Evolutionary conservation across 2,888 invertebrate species (phyloP), one percentile per base, ranked within the genome.

Genomic region (Lepidocyrtinus sp.): DNA sequence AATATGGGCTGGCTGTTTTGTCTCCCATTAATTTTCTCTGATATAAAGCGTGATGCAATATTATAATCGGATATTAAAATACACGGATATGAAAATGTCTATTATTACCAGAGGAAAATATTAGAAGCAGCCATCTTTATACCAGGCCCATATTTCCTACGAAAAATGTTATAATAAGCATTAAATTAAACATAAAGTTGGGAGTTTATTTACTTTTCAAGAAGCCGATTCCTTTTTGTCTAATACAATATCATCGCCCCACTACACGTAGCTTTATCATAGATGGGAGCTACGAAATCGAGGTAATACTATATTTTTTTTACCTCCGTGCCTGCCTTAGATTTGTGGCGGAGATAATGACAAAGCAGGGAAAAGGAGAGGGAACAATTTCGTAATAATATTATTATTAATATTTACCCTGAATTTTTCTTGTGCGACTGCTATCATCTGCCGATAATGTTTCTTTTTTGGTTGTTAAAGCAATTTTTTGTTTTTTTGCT

Each of bases 361-460:
- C 78, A 79, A 79, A 79, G 78, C 78, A 79, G 78, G 78, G 73
- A 79, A 75, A 78, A 73, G 68, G 78, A 79, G 78, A 79, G 73
- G 78, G 78, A 73, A 68, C 73, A 74, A 79, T 79, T 79, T 79
- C 69, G 68, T 79, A 76, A 76, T 71, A 77, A 71, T 77, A 77
- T 67, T 73, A 73, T 73, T 73, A 73, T 77, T 78, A 74, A 72
- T 79, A 79, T 74, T 73, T 78, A 78, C 68, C 78, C 62, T 79
- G 78, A 79, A 69, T 79, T 69, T 73, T 69, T 62, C 12, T 12
- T 36, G n/a, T 72, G 67, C 24, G 71, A 27, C 71, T 72, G 68
- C 68, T 74, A 79, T 79, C 78, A 73, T 79, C 73, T 65, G 62
- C 73, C 78, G 78, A 72, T 7, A 7, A 12, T 5, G 36, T 12